Evolutionary conservation across 2,113 vertebrate species (phyloP).

Genomic region (Aramus guarauna): DNA sequence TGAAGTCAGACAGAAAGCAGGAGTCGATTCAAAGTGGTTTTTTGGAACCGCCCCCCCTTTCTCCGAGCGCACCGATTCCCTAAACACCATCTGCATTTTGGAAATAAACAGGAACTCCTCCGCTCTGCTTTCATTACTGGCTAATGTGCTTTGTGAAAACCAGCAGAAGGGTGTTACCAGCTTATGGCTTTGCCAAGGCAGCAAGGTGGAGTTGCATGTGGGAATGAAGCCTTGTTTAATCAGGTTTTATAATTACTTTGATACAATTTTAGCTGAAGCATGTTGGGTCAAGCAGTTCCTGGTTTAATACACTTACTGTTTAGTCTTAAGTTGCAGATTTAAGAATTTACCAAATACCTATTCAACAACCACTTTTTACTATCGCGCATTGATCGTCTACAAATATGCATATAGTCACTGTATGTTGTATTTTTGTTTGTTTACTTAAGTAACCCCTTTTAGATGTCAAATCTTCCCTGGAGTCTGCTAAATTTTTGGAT

Average conservation of each 20-base stretch:
- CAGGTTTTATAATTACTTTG: constrained; percentile 65
- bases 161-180: constrained; percentile 60
- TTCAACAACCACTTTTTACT: not conserved
- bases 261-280: constrained; percentile 61
- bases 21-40: not conserved
- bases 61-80: not conserved
- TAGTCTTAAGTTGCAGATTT: not conserved
- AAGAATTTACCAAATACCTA: not conserved
- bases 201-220: constrained; percentile 69
- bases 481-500: not conserved
- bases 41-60: not conserved
- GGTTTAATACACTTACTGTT: not conserved
- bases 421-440: not conserved
- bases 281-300: constrained; percentile 62
- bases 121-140: not conserved
- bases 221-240: constrained; percentile 73
- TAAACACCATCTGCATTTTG: not conserved
- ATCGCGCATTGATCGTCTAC: not conserved
- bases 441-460: not conserved
- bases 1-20: not conserved
- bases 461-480: not conserved
- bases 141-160: constrained; percentile 8
- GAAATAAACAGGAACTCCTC: constrained; percentile 22
- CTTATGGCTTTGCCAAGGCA: constrained; percentile 48
- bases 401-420: not conserved